phyloP scores from a whole-genome alignment of 2,797 vertebrate species.

The Cygnus olor region DNA sequence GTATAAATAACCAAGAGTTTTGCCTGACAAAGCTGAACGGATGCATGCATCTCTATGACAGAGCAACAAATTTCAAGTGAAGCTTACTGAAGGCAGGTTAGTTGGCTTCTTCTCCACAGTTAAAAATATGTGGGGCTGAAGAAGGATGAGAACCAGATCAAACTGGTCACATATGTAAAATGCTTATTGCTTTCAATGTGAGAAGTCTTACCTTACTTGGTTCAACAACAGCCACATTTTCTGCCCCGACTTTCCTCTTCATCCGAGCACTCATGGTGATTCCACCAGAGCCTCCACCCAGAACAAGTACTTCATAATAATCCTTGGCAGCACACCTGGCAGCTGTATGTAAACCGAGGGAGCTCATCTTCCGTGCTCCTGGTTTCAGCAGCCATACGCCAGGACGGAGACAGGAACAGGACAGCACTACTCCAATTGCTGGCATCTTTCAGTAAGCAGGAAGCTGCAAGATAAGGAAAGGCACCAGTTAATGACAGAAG shows the following conservation, averaged over 20 bases:
- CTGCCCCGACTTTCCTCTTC: constrained; percentile 90
- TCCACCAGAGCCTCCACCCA: constrained; percentile 92
- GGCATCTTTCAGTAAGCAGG: constrained; percentile 63
- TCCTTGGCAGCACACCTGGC: constrained; percentile 77
- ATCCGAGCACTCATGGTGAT: constrained; percentile 92
- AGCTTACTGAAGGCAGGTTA: neutral
- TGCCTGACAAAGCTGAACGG: neutral
- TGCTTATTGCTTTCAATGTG: neutral
- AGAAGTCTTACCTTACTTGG: constrained; percentile 85
- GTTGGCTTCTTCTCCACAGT: neutral
- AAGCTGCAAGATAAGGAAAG: constrained; percentile 20
- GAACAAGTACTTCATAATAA: constrained; percentile 90
- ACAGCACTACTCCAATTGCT: neutral
- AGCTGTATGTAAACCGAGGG: constrained; percentile 79
- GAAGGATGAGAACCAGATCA: neutral
- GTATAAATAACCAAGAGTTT: neutral
- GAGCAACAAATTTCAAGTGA: neutral
- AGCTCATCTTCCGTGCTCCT: constrained; percentile 40
- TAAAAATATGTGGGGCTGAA: neutral
- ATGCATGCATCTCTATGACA: neutral
- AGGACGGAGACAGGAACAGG: constrained; percentile 6
- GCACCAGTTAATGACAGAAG: neutral
- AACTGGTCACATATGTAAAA: neutral
- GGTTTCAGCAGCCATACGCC: constrained; percentile 54
- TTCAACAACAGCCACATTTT: constrained; percentile 92